Percentiles rank a stretch among this genome's conserved stretches.
These are phyloP conservation scores for Trissolcus basalis DNA, from an alignment of 1,140 invertebrate genomes.

Conservation along the genomic window DNA sequence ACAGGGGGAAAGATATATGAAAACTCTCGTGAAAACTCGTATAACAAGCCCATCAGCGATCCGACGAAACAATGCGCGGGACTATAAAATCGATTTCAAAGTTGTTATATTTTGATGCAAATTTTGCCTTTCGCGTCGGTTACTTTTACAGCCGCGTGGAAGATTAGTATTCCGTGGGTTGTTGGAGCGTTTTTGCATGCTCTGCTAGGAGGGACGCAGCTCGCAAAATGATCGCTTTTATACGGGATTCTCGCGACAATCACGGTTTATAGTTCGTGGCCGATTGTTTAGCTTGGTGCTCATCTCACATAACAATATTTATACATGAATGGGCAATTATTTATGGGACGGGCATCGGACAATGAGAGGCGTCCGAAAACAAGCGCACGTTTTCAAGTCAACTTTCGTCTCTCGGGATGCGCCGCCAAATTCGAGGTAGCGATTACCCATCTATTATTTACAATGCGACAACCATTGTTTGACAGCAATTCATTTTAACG, in stretches of 20 bases:
- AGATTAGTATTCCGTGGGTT: conserved; percentile 48
- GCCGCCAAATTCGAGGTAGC: conserved; percentile 36
- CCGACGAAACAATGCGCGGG: conserved; percentile 38
- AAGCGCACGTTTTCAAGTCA: conserved; percentile 1
- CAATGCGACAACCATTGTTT: conserved; percentile 43
- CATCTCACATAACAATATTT: conserved; percentile 41
- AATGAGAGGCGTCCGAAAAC: conserved; percentile 16
- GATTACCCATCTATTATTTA: conserved; percentile 50
- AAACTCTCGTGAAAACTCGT: conserved; percentile 20
- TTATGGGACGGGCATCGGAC: conserved; percentile 13
- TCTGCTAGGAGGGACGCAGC: conserved; percentile 25
- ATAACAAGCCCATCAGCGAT: conserved; percentile 43
- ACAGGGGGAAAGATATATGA: conserved; percentile 27
- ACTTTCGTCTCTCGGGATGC: conserved; percentile 11
- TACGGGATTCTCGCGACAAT: conserved; percentile 16
- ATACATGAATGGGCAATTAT: conserved; percentile 27
- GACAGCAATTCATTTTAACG: conserved; percentile 44
- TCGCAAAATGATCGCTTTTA: conserved; percentile 41
- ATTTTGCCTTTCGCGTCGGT: conserved; percentile 11
- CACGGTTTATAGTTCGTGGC: conserved; percentile 11
- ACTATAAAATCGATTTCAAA: conserved; percentile 57
- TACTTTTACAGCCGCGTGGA: background rate
- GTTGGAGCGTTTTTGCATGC: conserved; percentile 10
- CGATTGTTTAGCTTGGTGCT: conserved; percentile 24
- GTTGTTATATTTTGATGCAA: conserved; percentile 58